Evolutionary conservation across 1,140 invertebrate genomes (phyloP).

Genomic region (Drosophila auraria): DNA sequence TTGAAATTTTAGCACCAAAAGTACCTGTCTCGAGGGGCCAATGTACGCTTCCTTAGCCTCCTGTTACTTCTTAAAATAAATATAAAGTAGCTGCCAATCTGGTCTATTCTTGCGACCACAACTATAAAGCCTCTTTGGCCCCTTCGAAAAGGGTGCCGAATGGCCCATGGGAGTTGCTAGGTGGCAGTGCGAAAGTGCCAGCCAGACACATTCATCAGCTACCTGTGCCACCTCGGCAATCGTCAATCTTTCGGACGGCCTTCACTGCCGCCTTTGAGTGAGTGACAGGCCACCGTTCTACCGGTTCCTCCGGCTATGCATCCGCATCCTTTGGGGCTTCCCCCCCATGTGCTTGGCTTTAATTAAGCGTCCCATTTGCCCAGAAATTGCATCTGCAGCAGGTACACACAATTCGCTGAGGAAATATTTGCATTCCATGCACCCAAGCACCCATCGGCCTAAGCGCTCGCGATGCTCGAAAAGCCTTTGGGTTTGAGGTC

Average conservation of each 20-base stretch:
- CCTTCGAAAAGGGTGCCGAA: conserved; percentile 9
- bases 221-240: conserved; percentile 29
- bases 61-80: neutral
- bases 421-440: conserved; percentile 45
- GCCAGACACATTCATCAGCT: conserved; percentile 39
- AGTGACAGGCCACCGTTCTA: conserved; percentile 24
- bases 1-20: neutral
- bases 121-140: neutral
- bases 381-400: conserved; percentile 43
- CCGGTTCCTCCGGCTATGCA: conserved; percentile 5
- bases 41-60: too few relatives aligned
- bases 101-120: neutral
- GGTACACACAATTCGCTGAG: conserved; percentile 34
- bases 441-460: conserved; percentile 13
- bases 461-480: conserved; percentile 24
- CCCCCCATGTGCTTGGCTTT: conserved; percentile 34
- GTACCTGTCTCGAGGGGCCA: too few relatives aligned
- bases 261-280: conserved; percentile 29
- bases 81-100: neutral
- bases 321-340: neutral
- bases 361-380: conserved; percentile 51
- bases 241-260: conserved; percentile 42
- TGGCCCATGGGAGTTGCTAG: conserved; percentile 11
- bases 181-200: conserved; percentile 21
- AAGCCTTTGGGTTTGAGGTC: neutral